Evolutionary conservation across 2,797 vertebrate species (phyloP), one percentile per base, ranked within the genome.

Genomic region (Onychomys torridus): DNA sequence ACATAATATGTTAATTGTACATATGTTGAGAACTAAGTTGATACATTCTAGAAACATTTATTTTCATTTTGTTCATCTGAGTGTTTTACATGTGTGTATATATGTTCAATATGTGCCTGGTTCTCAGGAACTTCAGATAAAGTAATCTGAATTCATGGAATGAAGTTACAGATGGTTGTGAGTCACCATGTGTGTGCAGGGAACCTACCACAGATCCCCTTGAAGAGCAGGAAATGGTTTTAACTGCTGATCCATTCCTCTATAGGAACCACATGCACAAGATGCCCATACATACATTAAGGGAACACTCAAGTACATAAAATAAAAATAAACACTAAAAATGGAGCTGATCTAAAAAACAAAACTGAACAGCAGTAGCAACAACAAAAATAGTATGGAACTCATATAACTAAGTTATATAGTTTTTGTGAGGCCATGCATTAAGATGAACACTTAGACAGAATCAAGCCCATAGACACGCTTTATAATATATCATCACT

Each of bases 401-500:
- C 4, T 29, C 6, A 89, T 75, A 71, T 63, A 16, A 9, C 87
- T 79, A 29, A 6, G 2, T 82, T 81, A 88, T 3, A 46, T 49
- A 52, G 71, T 90, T 43, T 96, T 86, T 7, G 49, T 94, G 88
- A 94, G 89, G 43, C 5, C 25, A 6, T 84, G 2, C 2, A 7
- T 57, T 25, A 90, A 11, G 43, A 49, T 13, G 84, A 78, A 76
- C 34, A 61, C 37, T 25, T 76, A 32, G 40, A 73, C 34, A 90
- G 29, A 91, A 29, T 5, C 46, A 94, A 93, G 55, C 21, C 21
- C 55, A 14, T 14, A 19, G 73, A 23, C 34, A 93, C 17, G 71
- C 59, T 95, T 93, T 79, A 75, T 34, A 78, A 23, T 59, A 27
- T 65, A 73, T n/a, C 27, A 46, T 84, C 49, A 77, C 91, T 93